phyloP scores from a whole-genome alignment of 2,888 invertebrate genomes.

The Gymnosoma rotundatum region DNA sequence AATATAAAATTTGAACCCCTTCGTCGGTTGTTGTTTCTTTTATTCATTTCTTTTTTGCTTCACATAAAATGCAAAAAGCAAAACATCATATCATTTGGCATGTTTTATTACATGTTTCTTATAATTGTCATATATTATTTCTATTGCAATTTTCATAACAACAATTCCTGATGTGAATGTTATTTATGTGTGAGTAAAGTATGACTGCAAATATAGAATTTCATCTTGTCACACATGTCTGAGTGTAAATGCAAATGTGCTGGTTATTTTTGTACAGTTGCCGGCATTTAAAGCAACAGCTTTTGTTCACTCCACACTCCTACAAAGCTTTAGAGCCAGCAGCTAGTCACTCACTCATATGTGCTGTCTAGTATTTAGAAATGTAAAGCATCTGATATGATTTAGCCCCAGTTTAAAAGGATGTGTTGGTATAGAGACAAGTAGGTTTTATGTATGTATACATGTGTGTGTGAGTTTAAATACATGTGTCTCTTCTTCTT shows the following conservation, averaged over 20 bases:
- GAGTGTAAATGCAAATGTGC: conserved; percentile 22
- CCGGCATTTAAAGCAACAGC: conserved; percentile 63
- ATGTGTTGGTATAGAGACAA: conserved; percentile 17
- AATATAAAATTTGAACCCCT: neutral
- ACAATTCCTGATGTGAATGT: neutral
- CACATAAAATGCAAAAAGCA: no score
- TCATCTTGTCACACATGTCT: conserved; percentile 43
- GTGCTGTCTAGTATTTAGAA: conserved; percentile 34
- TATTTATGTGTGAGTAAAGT: neutral
- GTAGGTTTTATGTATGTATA: neutral
- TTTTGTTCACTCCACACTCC: conserved; percentile 4
- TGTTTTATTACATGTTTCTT: conserved; percentile 30
- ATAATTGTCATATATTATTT: conserved; percentile 7
- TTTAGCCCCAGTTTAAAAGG: conserved; percentile 49
- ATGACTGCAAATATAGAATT: neutral
- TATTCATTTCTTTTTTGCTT: neutral
- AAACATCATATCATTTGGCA: conserved; percentile 53
- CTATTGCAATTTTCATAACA: conserved; percentile 14
- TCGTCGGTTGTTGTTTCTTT: neutral
- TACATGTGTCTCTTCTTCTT: conserved; percentile 3
- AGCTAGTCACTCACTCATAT: neutral
- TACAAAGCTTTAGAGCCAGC: neutral
- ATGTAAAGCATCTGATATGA: conserved; percentile 54
- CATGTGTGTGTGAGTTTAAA: neutral
- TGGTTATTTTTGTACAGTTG: conserved; percentile 57